Evolutionary conservation across 2,113 vertebrate species (phyloP).

Genomic region (Scophthalmus maximus): DNA sequence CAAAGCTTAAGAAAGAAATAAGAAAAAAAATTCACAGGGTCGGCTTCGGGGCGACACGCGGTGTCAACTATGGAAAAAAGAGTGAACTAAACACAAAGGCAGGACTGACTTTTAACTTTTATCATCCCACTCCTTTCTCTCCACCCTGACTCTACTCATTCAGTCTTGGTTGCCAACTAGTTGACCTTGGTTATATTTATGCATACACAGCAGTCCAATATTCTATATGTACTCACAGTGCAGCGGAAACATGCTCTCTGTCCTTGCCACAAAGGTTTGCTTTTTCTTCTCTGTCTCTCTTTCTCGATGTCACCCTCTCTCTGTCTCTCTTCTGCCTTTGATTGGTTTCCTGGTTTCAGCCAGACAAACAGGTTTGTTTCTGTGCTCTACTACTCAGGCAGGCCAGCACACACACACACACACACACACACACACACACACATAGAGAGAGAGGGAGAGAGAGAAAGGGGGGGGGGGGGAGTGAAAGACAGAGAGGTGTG

Average conservation of each 20-base stretch:
- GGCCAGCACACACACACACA: constrained; percentile 1
- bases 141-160: neutral
- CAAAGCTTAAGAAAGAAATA: constrained; percentile 15
- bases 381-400: constrained; percentile 57
- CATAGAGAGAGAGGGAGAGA: constrained; percentile 21
- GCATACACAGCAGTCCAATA: constrained; percentile 19
- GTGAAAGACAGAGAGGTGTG: constrained; percentile 43
- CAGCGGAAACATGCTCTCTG: constrained; percentile 45
- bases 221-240: constrained; percentile 29
- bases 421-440: constrained; percentile 19
- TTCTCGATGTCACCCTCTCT: constrained; percentile 33
- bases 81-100: constrained; percentile 6
- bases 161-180: neutral
- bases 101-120: constrained; percentile 9
- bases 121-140: neutral
- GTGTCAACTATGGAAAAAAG: neutral
- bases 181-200: neutral
- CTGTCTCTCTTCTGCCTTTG: constrained; percentile 47
- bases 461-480: constrained; percentile 26
- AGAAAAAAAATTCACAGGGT: constrained; percentile 2
- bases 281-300: constrained; percentile 33
- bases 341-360: constrained; percentile 80
- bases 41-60: neutral
- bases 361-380: constrained; percentile 79
- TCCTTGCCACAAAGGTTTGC: constrained; percentile 22